Evolutionary conservation across 2,888 invertebrate genomes (phyloP).

Genomic region (Drosophila longiperda): DNA sequence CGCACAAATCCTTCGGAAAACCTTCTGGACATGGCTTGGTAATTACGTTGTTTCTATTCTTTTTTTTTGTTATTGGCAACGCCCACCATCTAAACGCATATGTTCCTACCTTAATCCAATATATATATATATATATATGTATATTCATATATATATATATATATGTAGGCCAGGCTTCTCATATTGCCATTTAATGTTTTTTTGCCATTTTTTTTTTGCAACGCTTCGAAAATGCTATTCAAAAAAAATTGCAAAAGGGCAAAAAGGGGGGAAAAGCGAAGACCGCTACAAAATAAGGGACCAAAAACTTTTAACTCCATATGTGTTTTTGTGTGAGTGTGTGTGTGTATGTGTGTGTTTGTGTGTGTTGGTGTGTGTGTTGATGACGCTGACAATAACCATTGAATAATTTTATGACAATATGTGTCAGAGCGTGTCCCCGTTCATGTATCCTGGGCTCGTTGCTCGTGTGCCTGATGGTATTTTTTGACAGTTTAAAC

Average conservation of each 20-base stretch:
- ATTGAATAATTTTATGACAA: constrained; percentile 82
- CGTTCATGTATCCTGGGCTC: constrained; percentile 27
- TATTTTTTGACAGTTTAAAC: constrained; percentile 76
- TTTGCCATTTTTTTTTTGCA: constrained; percentile 67
- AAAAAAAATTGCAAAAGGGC: constrained; percentile 75
- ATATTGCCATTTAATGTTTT: constrained; percentile 76
- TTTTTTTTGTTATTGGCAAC: constrained; percentile 39
- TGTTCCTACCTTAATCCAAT: constrained; percentile 67
- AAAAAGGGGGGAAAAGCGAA: constrained; percentile 24
- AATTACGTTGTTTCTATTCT: constrained; percentile 54
- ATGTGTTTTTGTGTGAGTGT: constrained; percentile 12
- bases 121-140: constrained; percentile 1
- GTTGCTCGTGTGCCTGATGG: constrained; percentile 41
- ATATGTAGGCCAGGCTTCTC: constrained; percentile 59
- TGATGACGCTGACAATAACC: constrained; percentile 71
- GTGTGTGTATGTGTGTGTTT: constrained; percentile 10
- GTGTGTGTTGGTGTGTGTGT: constrained; percentile 12
- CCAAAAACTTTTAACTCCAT: constrained; percentile 67
- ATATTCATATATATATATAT: not conserved
- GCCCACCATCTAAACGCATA: constrained; percentile 49
- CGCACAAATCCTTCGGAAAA: constrained; percentile 49
- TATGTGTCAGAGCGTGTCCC: constrained; percentile 75
- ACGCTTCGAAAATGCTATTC: constrained; percentile 72
- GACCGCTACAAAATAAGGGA: constrained; percentile 58
- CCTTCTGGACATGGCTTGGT: constrained; percentile 57